Conservation (phyloP, 2,888 invertebrate genomes). For the Tupiocoris notatus region DNA sequence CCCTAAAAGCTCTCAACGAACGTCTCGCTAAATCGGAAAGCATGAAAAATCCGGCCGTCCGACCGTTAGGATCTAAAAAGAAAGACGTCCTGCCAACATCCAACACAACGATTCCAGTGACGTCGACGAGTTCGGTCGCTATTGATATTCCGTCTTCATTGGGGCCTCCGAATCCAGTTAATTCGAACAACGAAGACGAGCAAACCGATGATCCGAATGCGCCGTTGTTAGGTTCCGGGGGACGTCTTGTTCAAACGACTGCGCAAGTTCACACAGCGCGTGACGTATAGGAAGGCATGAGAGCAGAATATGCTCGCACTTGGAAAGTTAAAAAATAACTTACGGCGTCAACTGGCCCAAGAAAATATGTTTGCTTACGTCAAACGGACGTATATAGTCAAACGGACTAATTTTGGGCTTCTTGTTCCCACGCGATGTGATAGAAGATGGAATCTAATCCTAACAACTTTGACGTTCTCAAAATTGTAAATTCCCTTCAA, state of each 20-base stretch:
- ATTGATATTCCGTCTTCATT: slow-evolving; percentile 19
- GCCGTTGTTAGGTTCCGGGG: slow-evolving; percentile 20
- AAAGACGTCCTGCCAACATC: background rate
- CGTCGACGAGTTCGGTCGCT: slow-evolving; percentile 23
- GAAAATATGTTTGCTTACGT: no score
- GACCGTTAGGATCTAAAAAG: background rate
- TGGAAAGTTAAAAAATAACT: no score
- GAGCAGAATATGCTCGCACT: no score
- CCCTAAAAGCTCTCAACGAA: slow-evolving; percentile 78
- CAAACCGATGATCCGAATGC: slow-evolving; percentile 20
- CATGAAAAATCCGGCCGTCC: slow-evolving; percentile 13
- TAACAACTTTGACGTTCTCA: no score
- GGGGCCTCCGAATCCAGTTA: slow-evolving; percentile 17
- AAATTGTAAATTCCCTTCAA: no score
- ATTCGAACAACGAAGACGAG: slow-evolving; percentile 3
- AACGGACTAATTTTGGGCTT: no score
- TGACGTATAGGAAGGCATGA: slow-evolving; percentile 19
- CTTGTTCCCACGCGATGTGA: no score
- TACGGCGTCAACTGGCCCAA: no score
- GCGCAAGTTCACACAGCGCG: slow-evolving; percentile 41
- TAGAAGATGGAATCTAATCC: no score
- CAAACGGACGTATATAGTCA: no score
- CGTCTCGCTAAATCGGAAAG: slow-evolving; percentile 47
- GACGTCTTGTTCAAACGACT: slow-evolving; percentile 39
- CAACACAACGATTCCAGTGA: slow-evolving; percentile 29